phyloP scores from a whole-genome alignment of 2,888 invertebrate species.

The Microchrysa polita region DNA sequence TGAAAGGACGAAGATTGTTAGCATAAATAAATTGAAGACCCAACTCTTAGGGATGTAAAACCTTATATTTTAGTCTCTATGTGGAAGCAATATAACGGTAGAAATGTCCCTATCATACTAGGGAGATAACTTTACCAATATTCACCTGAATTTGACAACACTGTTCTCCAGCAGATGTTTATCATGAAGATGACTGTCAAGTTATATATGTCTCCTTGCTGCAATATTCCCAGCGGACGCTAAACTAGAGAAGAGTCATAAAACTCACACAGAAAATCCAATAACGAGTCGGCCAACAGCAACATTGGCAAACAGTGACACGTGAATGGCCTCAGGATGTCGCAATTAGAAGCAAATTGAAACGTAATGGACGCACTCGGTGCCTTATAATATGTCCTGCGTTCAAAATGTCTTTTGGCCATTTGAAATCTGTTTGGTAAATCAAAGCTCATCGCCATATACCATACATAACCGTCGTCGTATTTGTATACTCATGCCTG shows the following conservation, averaged over 20 bases:
- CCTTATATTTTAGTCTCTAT: no score
- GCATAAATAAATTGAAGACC: no score
- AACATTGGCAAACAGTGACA: conserved; percentile 41
- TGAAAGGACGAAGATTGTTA: no score
- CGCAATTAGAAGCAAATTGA: conserved; percentile 41
- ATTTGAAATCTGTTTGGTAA: conserved; percentile 35
- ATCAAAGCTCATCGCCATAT: conserved; percentile 33
- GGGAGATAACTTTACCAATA: no score
- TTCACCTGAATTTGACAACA: no score
- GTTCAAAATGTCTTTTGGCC: conserved; percentile 32
- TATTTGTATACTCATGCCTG: no score
- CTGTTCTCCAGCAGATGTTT: neutral
- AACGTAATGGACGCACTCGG: conserved; percentile 28
- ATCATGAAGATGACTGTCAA: conserved; percentile 11
- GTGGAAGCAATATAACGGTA: no score
- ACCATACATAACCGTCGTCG: no score
- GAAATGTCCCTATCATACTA: no score
- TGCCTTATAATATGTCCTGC: neutral
- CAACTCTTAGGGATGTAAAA: no score
- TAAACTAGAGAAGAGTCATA: conserved; percentile 5
- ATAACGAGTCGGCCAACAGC: conserved; percentile 26
- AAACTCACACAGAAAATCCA: conserved; percentile 32
- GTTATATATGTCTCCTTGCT: neutral
- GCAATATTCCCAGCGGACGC: neutral
- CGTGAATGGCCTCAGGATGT: conserved; percentile 41